Percentiles rank a stretch among this genome's conserved stretches.
These are phyloP conservation scores for Macropodus opercularis DNA, from an alignment of 2,797 vertebrate genomes.

Conservation along the genomic window DNA sequence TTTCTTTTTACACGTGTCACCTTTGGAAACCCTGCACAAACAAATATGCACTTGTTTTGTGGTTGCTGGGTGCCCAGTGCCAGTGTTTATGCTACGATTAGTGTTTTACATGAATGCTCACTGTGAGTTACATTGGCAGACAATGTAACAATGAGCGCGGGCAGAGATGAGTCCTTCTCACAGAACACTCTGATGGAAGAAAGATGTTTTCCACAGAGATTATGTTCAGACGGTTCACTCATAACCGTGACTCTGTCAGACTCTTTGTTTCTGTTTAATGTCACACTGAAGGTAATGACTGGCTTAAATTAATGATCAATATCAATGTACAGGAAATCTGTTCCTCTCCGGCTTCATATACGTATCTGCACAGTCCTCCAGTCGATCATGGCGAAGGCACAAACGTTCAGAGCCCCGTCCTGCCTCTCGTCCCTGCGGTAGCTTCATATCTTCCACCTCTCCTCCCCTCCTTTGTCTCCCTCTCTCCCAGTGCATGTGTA, in stretches of 20 bases:
- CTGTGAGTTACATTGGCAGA: constrained; percentile 46
- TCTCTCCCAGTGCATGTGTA: constrained; percentile 79
- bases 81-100: constrained; percentile 42
- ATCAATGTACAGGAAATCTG: constrained; percentile 44
- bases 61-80: constrained; percentile 30
- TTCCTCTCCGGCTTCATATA: constrained; percentile 10
- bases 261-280: constrained; percentile 41
- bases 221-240: constrained; percentile 61
- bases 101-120: constrained; percentile 59
- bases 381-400: constrained; percentile 38
- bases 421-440: constrained; percentile 63
- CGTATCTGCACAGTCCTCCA: constrained; percentile 13
- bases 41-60: constrained; percentile 18
- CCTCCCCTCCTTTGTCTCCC: constrained; percentile 77
- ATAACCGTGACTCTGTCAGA: constrained; percentile 53
- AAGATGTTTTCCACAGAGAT: constrained; percentile 69
- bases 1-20: constrained; percentile 10
- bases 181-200: constrained; percentile 71
- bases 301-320: constrained; percentile 48
- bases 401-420: constrained; percentile 37
- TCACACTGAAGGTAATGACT: constrained; percentile 35
- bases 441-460: constrained; percentile 56
- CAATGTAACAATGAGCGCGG: constrained; percentile 31
- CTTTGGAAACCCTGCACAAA: constrained; percentile 19
- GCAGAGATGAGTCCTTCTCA: constrained; percentile 61